Evolutionary conservation across 2,113 vertebrate genomes (phyloP).

Genomic region (Xiphorhynchus elegans): DNA sequence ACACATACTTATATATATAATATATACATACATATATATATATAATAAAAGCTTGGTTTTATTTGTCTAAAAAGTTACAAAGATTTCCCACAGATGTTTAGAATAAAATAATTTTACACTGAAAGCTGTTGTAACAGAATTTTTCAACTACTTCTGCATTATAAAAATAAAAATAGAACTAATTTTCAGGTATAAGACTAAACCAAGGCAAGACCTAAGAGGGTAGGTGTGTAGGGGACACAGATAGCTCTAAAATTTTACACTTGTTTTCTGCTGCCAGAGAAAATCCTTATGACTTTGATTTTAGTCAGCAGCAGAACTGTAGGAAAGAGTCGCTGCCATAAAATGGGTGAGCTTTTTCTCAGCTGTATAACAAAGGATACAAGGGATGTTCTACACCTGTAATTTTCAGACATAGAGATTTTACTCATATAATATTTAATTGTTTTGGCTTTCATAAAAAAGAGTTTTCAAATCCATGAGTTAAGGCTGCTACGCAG

Average conservation of each 20-base stretch:
- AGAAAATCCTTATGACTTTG: not conserved
- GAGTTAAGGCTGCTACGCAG: not conserved
- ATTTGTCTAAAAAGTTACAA: not conserved
- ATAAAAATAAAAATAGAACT: not conserved
- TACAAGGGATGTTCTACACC: constrained; percentile 22
- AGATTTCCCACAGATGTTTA: not conserved
- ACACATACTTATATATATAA: not conserved
- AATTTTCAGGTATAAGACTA: not conserved
- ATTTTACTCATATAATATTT: not conserved
- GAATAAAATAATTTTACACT: not conserved
- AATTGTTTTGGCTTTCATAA: constrained; percentile 11
- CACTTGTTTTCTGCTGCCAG: not conserved
- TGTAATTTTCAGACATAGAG: not conserved
- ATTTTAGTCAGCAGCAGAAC: not conserved
- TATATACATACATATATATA: not conserved
- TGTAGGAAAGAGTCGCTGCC: not conserved
- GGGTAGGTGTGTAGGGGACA: not conserved
- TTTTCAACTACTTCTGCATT: not conserved
- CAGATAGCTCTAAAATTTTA: not conserved
- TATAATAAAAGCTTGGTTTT: not conserved
- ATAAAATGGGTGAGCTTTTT: constrained; percentile 14
- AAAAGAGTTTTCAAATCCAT: not conserved
- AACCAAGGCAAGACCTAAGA: not conserved
- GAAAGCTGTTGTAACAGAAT: not conserved
- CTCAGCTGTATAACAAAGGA: not conserved